A percentile compares a stretch with the other conserved stretches of the same genome.
Conservation (phyloP, 2,113 vertebrate species). For the Oriolus oriolus region DNA sequence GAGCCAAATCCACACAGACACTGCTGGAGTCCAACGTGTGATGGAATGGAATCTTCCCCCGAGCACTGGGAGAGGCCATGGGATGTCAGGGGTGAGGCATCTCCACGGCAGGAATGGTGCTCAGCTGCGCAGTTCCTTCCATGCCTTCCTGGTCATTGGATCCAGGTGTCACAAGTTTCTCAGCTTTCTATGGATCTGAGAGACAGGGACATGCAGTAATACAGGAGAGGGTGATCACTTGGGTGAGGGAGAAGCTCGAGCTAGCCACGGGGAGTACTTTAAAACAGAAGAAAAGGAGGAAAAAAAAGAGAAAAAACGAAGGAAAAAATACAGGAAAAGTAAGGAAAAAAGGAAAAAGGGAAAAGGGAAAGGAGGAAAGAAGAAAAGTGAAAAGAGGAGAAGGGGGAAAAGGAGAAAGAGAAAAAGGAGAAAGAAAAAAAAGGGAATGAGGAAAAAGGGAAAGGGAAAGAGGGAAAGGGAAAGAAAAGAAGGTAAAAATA, state of each 20-base stretch:
- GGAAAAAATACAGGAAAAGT: background rate
- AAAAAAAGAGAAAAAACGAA: background rate
- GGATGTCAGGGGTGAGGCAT: background rate
- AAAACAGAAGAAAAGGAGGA: background rate
- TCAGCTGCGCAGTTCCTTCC: constrained; percentile 1
- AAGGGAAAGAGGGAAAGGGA: background rate
- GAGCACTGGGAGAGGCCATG: background rate
- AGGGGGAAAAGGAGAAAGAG: background rate
- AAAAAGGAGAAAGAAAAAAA: background rate
- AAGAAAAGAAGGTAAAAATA: background rate
- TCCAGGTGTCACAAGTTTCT: background rate
- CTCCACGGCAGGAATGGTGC: background rate
- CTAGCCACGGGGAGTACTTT: too few relatives aligned
- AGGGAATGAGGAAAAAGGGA: too few relatives aligned
- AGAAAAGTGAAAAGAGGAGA: fast-evolving
- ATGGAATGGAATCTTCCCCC: background rate
- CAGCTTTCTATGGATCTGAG: background rate
- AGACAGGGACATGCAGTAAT: background rate
- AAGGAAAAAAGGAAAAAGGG: background rate
- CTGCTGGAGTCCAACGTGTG: background rate
- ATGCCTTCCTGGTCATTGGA: background rate
- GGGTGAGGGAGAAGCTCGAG: background rate
- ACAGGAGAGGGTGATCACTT: background rate
- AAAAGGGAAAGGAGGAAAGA: fast-evolving
- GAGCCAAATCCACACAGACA: background rate